Conservation (phyloP, 2,113 vertebrate genomes). For the Megaptera novaeangliae region DNA sequence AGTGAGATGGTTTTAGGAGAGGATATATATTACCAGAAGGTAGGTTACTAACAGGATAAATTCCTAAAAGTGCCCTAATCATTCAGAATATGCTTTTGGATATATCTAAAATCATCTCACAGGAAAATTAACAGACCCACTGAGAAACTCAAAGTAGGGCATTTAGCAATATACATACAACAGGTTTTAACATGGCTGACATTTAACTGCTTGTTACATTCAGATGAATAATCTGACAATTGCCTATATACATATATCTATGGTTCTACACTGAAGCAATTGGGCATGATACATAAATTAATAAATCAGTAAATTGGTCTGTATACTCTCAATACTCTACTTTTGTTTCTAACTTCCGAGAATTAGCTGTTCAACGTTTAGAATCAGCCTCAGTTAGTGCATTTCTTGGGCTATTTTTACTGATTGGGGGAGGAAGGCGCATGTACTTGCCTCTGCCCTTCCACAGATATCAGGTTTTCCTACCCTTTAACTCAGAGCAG, state of each 20-base stretch:
- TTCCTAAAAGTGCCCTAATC: constrained; percentile 73
- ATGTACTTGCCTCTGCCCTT: neutral
- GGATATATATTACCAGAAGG: constrained; percentile 72
- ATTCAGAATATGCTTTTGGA: constrained; percentile 81
- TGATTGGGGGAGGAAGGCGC: neutral
- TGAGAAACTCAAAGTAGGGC: constrained; percentile 85
- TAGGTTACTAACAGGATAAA: constrained; percentile 79
- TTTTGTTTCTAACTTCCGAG: neutral
- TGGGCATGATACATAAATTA: neutral
- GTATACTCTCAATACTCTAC: neutral
- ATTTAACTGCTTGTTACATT: constrained; percentile 47
- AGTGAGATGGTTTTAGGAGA: constrained; percentile 63
- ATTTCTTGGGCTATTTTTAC: neutral
- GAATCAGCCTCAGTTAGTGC: neutral
- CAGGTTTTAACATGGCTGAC: constrained; percentile 79
- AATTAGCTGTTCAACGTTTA: neutral
- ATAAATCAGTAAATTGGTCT: neutral
- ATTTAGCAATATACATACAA: constrained; percentile 77
- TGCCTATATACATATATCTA: rapidly evolving
- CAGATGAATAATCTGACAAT: neutral
- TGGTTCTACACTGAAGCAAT: neutral
- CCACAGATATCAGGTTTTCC: neutral
- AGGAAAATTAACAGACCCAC: constrained; percentile 82
- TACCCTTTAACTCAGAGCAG: constrained; percentile 28
- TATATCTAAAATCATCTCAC: constrained; percentile 77